Evolutionary conservation across 1,140 invertebrate genomes (phyloP).

Genomic region (Parasteatoda tepidariorum): DNA sequence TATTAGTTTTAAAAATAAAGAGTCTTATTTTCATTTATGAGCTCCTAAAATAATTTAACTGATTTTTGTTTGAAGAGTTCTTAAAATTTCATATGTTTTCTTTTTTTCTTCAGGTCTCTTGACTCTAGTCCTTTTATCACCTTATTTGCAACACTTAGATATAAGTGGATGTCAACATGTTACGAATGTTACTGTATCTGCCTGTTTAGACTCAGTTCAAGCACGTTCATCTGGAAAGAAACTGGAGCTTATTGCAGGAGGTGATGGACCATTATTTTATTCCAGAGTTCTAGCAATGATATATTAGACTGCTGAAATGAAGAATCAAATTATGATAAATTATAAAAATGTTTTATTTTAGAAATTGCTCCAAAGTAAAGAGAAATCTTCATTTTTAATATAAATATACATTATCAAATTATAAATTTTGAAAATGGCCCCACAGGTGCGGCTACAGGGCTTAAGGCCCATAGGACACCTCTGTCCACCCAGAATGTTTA

Average conservation of each 20-base stretch:
- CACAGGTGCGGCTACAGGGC: too few species aligned
- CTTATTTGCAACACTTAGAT: constrained; percentile 50
- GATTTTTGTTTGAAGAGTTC: background rate
- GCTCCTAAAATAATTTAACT: background rate
- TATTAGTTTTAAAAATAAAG: too few species aligned
- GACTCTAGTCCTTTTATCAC: constrained; percentile 49
- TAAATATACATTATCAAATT: too few species aligned
- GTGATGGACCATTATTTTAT: background rate
- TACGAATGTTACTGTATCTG: constrained; percentile 56
- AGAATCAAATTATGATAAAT: too few species aligned
- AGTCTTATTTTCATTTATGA: too few species aligned
- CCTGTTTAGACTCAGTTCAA: constrained; percentile 47
- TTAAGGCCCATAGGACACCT: too few species aligned
- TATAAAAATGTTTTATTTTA: too few species aligned
- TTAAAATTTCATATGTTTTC: background rate
- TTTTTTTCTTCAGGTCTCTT: constrained; percentile 44
- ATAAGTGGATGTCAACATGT: constrained; percentile 60
- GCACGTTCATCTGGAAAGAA: constrained; percentile 36
- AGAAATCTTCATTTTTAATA: background rate
- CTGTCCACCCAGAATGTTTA: too few species aligned
- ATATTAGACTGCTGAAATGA: too few species aligned
- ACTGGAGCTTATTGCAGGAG: constrained; percentile 32
- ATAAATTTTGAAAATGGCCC: too few species aligned
- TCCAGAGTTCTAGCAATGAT: too few species aligned
- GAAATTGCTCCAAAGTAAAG: background rate